These are phyloP conservation scores for Cephus runcator DNA, from an alignment of 2,888 invertebrate genomes.

Conservation along the genomic window DNA sequence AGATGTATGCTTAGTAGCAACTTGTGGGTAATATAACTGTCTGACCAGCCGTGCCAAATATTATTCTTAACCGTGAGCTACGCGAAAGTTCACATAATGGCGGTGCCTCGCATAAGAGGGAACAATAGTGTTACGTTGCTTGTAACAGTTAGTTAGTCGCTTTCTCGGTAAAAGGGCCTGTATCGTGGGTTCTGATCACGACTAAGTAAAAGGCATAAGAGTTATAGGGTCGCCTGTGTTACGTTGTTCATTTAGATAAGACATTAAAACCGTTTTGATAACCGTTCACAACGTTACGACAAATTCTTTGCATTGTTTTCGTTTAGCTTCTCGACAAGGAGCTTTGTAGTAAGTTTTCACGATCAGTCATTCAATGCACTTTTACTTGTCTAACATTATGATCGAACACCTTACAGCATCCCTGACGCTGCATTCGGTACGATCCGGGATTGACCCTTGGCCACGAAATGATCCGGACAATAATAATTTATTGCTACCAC, in stretches of 20 bases:
- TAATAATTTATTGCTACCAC: conserved; percentile 55
- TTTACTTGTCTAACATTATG: not conserved
- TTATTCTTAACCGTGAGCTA: not conserved
- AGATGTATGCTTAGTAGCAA: not conserved
- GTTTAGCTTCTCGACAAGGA: not conserved
- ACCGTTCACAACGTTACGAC: not conserved
- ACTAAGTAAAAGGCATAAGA: not conserved
- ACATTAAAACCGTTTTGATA: not conserved
- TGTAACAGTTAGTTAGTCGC: not conserved
- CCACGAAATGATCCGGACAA: conserved; percentile 30
- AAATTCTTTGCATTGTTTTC: not conserved
- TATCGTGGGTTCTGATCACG: conserved; percentile 4
- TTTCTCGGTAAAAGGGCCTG: not conserved
- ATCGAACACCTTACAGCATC: not conserved
- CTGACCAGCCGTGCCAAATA: not conserved
- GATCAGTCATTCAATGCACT: not conserved
- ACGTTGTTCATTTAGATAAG: not conserved
- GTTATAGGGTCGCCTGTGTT: not conserved
- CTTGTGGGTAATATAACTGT: conserved; percentile 1
- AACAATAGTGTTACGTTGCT: not conserved
- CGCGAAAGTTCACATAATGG: conserved; percentile 3
- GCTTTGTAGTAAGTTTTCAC: not conserved
- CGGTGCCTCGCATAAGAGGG: not conserved
- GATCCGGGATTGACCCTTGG: conserved; percentile 18
- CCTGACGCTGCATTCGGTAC: conserved; percentile 1